Evolutionary conservation across 2,113 vertebrate genomes (phyloP).

Genomic region (Psettodes erumei): DNA sequence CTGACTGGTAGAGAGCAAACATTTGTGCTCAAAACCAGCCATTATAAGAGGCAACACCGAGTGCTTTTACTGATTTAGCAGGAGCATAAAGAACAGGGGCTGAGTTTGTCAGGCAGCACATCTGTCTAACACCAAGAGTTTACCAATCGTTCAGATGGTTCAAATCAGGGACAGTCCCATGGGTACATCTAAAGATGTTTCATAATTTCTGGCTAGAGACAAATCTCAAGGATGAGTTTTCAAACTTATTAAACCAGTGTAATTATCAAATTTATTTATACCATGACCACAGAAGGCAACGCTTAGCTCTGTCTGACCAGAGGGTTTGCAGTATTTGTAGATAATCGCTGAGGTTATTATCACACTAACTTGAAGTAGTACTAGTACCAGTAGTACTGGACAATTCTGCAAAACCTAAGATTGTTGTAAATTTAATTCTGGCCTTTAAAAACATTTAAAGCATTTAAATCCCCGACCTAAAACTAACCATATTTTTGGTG

Average conservation of each 20-base stretch:
- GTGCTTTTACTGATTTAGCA: conserved; percentile 18
- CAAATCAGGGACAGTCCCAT: not conserved
- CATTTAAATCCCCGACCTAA: too few relatives aligned
- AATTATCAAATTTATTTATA: conserved; percentile 12
- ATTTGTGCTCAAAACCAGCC: conserved; percentile 12
- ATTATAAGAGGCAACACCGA: conserved; percentile 11
- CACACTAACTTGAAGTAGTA: too few relatives aligned
- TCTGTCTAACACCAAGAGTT: conserved; percentile 1
- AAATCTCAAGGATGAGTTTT: not conserved
- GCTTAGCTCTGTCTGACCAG: not conserved
- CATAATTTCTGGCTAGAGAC: not conserved
- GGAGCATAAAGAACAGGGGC: not conserved
- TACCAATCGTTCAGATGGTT: conserved; percentile 8
- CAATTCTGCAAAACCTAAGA: too few relatives aligned
- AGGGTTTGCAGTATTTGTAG: not conserved
- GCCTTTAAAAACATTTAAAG: not conserved
- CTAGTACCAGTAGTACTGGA: too few relatives aligned
- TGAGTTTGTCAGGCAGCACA: conserved; percentile 3
- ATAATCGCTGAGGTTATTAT: conserved; percentile 26
- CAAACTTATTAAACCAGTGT: conserved; percentile 6
- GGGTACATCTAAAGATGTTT: not conserved
- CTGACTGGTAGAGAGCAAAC: conserved; percentile 34
- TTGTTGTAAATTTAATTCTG: too few relatives aligned
- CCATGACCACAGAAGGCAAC: not conserved
- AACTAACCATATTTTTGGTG: too few relatives aligned